Evolutionary conservation across 2,888 invertebrate species (phyloP).

Genomic region (Brenthis daphne): DNA sequence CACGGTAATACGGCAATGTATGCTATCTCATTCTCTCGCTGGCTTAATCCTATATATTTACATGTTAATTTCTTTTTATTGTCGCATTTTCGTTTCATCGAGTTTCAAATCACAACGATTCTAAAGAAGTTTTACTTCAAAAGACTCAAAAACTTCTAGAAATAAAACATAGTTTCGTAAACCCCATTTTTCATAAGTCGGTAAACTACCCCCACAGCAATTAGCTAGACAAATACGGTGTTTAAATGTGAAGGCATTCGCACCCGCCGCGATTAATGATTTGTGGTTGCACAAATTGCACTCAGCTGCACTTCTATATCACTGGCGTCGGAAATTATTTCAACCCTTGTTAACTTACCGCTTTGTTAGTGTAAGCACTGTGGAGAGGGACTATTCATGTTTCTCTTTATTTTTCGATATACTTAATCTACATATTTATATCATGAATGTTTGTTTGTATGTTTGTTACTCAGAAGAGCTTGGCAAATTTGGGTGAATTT

Average conservation of each 20-base stretch:
- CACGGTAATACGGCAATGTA: too few species aligned
- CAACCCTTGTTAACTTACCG: constrained; percentile 20
- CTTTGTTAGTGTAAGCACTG: constrained; percentile 16
- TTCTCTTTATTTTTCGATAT: neutral
- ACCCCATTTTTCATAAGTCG: constrained; percentile 11
- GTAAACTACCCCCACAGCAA: constrained; percentile 23
- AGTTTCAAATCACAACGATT: too few species aligned
- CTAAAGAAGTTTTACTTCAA: too few species aligned
- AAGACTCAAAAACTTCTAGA: too few species aligned
- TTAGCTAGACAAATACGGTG: constrained; percentile 30
- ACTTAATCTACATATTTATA: neutral
- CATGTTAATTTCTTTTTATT: too few species aligned
- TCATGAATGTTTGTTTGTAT: neutral
- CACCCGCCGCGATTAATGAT: constrained; percentile 37
- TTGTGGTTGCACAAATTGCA: constrained; percentile 35
- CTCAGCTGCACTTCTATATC: constrained; percentile 31
- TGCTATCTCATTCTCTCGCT: too few species aligned
- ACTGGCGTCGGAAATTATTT: constrained; percentile 24
- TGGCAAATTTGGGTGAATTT: too few species aligned
- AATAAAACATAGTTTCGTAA: too few species aligned
- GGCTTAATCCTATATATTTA: too few species aligned
- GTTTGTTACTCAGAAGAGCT: too few species aligned
- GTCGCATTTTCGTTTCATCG: too few species aligned
- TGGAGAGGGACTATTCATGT: neutral
- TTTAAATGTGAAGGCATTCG: constrained; percentile 35